These are phyloP conservation scores for Gymnoscopelus braueri DNA, from an alignment of 2,797 vertebrate species.

Conservation along the genomic window DNA sequence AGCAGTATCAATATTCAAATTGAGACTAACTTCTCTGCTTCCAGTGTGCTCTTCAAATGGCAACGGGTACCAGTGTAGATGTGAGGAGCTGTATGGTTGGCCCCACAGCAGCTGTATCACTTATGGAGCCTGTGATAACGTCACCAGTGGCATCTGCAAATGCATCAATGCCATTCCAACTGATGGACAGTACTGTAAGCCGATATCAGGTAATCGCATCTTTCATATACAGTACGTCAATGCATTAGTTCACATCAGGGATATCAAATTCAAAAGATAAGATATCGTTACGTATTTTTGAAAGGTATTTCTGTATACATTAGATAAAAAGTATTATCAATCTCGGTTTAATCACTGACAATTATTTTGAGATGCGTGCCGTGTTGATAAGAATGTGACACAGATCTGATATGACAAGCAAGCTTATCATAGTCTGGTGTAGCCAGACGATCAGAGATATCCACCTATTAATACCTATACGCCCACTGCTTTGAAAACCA, in stretches of 20 bases:
- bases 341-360: too few species aligned
- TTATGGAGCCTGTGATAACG: conserved; percentile 43
- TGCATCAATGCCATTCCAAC: conserved; percentile 36
- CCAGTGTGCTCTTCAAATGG: conserved; percentile 32
- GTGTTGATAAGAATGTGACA: too few species aligned
- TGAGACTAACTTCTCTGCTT: background rate
- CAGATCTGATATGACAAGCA: too few species aligned
- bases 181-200: conserved; percentile 41
- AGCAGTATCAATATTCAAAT: background rate
- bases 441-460: too few species aligned
- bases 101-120: conserved; percentile 24
- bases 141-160: conserved; percentile 32
- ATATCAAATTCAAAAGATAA: too few species aligned
- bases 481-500: too few species aligned
- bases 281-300: too few species aligned
- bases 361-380: too few species aligned
- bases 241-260: background rate
- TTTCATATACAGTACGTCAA: background rate
- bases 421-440: too few species aligned
- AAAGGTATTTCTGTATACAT: too few species aligned
- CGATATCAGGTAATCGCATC: conserved; percentile 31
- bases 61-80: conserved; percentile 36
- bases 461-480: too few species aligned
- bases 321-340: too few species aligned
- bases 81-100: conserved; percentile 41